phyloP scores from a whole-genome alignment of 2,797 vertebrate genomes.

The Fistularia commersonii region DNA sequence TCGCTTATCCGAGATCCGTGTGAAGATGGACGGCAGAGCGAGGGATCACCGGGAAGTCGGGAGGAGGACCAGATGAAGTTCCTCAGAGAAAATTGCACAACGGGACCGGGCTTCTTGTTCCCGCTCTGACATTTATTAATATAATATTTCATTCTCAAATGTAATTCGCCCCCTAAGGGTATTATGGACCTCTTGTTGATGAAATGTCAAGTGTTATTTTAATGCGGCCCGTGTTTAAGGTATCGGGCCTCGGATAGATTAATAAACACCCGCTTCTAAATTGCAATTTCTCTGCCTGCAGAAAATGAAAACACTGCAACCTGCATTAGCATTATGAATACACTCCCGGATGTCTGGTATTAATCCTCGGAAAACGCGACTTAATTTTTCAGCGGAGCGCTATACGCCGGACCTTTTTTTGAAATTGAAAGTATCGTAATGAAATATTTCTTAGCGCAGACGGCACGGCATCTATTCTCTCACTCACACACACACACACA shows the following conservation, averaged over 20 bases:
- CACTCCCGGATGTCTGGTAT: conserved; percentile 47
- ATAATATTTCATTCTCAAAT: conserved; percentile 48
- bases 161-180: conserved; percentile 43
- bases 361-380: conserved; percentile 54
- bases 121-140: too few species aligned
- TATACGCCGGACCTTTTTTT: conserved; percentile 45
- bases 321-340: conserved; percentile 57
- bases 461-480: conserved; percentile 36
- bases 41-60: too few species aligned
- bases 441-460: conserved; percentile 51
- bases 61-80: too few species aligned
- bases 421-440: conserved; percentile 67
- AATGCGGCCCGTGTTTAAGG: conserved; percentile 55
- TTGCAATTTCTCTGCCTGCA: conserved; percentile 45
- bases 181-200: conserved; percentile 50
- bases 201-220: conserved; percentile 63
- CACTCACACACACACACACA: not conserved
- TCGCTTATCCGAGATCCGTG: too few species aligned
- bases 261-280: conserved; percentile 52
- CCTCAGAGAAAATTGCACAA: too few species aligned
- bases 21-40: too few species aligned
- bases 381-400: conserved; percentile 61
- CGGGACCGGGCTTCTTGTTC: too few species aligned
- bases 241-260: conserved; percentile 52
- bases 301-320: conserved; percentile 53